Percentiles rank a stretch among this genome's conserved stretches.
Evolutionary conservation across 2,888 invertebrate species (phyloP).

Genomic region (Chrysolina haemoptera): DNA sequence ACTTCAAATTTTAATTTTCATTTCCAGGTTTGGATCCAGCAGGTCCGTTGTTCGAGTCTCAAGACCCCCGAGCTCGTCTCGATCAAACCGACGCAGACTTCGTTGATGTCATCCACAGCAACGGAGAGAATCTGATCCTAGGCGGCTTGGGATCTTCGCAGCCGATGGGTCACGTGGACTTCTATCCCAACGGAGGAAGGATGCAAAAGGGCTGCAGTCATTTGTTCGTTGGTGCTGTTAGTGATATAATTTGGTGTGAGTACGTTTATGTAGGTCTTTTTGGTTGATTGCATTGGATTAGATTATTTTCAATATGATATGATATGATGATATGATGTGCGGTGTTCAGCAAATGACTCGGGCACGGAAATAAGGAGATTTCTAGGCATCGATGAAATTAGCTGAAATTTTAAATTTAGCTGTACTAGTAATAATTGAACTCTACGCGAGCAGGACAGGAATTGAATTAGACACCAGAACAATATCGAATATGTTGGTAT

Average conservation of each 20-base stretch:
- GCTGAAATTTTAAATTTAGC: no score
- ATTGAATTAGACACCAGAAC: no score
- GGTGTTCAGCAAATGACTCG: no score
- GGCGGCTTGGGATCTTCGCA: constrained; percentile 90
- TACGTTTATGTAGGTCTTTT: constrained; percentile 43
- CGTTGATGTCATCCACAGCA: constrained; percentile 94
- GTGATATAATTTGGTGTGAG: constrained; percentile 90
- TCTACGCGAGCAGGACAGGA: no score
- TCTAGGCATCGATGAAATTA: no score
- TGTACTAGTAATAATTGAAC: no score
- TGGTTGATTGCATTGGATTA: no score
- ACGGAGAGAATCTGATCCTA: constrained; percentile 92
- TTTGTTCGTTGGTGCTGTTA: constrained; percentile 91
- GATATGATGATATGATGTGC: no score
- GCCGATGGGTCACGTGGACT: constrained; percentile 93
- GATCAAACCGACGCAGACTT: constrained; percentile 90
- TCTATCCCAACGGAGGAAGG: constrained; percentile 92
- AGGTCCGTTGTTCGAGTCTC: constrained; percentile 92
- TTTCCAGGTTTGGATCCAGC: constrained; percentile 87
- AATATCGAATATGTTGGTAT: no score
- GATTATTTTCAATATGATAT: no score
- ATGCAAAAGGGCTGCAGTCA: constrained; percentile 95
- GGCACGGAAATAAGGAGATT: no score
- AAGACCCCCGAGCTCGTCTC: constrained; percentile 86
- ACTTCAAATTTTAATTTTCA: no score